phyloP scores from a whole-genome alignment of 2,797 vertebrate species.

The Dendrocincla fuliginosa region DNA sequence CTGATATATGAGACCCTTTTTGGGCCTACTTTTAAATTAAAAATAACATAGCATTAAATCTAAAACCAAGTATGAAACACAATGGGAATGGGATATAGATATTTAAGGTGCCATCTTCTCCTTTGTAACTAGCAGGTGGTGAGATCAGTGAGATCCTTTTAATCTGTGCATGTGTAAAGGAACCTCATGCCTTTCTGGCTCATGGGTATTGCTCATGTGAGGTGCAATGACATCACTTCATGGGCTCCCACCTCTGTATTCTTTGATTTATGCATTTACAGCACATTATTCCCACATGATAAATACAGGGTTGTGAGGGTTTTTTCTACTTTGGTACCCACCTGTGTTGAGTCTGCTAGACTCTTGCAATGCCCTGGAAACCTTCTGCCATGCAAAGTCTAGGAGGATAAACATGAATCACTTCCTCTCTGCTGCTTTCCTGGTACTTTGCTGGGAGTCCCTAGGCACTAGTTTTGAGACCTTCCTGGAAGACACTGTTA shows the following conservation, averaged over 20 bases:
- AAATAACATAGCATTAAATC: background rate
- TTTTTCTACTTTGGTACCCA: background rate
- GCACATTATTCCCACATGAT: background rate
- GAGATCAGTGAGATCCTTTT: background rate
- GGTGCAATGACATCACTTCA: background rate
- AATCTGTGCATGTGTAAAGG: background rate
- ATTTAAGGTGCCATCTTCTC: background rate
- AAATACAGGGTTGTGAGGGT: background rate
- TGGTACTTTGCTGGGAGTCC: background rate
- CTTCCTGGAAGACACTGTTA: constrained; percentile 7
- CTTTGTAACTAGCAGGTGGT: background rate
- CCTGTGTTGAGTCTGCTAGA: background rate
- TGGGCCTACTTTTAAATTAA: background rate
- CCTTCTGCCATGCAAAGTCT: background rate
- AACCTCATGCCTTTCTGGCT: background rate
- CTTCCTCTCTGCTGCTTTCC: background rate
- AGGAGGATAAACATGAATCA: background rate
- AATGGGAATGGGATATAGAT: background rate
- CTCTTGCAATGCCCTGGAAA: background rate
- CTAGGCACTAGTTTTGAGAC: background rate
- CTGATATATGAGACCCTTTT: background rate
- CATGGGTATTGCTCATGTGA: background rate
- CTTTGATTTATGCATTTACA: background rate
- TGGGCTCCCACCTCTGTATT: background rate
- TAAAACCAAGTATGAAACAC: background rate